Conservation (phyloP, 2,113 vertebrate species). For the Panthera tigris region DNA sequence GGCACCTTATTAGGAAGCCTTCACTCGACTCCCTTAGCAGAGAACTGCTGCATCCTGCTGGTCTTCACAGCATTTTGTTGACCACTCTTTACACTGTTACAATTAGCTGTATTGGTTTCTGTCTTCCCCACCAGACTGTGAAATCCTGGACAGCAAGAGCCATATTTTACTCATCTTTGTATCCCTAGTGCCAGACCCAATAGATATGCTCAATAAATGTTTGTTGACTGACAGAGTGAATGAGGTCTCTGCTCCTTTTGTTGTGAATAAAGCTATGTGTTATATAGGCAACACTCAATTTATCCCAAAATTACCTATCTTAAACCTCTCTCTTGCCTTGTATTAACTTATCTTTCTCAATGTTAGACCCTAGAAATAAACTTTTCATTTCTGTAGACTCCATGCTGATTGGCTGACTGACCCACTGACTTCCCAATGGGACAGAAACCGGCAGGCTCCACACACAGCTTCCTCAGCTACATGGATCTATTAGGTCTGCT, state of each 20-base stretch:
- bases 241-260: neutral
- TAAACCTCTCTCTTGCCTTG: neutral
- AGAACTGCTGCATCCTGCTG: neutral
- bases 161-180: neutral
- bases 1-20: neutral
- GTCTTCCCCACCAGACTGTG: neutral
- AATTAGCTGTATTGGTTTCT: neutral
- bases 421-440: neutral
- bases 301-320: neutral
- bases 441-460: neutral
- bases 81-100: neutral
- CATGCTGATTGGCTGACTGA: neutral
- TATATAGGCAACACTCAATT: neutral
- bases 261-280: neutral
- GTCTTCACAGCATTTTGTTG: neutral
- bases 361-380: neutral
- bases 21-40: neutral
- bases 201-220: neutral
- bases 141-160: neutral
- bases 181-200: neutral
- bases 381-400: neutral
- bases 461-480: neutral
- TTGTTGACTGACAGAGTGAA: neutral
- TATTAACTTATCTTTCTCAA: conserved; percentile 16
- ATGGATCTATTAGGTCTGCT: neutral